Evolutionary conservation across 2,113 vertebrate genomes (phyloP).

Genomic region (Cairina moschata): DNA sequence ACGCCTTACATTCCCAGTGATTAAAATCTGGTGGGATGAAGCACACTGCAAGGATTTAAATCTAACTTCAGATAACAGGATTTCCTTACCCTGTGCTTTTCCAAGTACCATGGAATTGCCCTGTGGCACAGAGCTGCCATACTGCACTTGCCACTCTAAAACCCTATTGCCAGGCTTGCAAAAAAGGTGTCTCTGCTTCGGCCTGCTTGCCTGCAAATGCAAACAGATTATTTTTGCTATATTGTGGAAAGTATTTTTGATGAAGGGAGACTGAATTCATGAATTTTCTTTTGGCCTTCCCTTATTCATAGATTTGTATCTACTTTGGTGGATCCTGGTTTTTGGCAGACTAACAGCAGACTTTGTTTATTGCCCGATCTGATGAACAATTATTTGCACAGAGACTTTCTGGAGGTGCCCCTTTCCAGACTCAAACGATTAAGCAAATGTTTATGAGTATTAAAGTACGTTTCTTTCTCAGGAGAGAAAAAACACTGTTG

Average conservation of each 20-base stretch:
- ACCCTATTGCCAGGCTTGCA: background rate
- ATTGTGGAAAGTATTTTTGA: background rate
- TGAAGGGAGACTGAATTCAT: background rate
- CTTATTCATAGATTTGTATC: background rate
- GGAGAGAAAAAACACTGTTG: background rate
- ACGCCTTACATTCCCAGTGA: background rate
- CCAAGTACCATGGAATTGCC: background rate
- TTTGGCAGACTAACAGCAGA: conserved; percentile 2
- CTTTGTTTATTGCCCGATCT: background rate
- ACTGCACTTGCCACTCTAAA: background rate
- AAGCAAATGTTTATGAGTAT: conserved; percentile 9
- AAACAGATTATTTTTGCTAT: background rate
- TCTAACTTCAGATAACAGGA: background rate
- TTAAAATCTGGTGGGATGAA: background rate
- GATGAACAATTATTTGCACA: background rate
- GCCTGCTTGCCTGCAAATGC: background rate
- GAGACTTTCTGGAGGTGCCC: conserved; percentile 8
- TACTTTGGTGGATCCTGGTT: background rate
- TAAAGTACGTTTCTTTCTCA: conserved; percentile 6
- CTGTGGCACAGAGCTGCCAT: background rate
- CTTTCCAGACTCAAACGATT: conserved; percentile 12
- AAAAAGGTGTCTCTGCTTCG: background rate
- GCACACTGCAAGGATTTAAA: background rate
- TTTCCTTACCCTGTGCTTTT: background rate
- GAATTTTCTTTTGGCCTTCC: conserved; percentile 17